Evolutionary conservation across 2,888 invertebrate species (phyloP), one percentile per base, ranked within the genome.

Genomic region (Aleiodes leptofemur): DNA sequence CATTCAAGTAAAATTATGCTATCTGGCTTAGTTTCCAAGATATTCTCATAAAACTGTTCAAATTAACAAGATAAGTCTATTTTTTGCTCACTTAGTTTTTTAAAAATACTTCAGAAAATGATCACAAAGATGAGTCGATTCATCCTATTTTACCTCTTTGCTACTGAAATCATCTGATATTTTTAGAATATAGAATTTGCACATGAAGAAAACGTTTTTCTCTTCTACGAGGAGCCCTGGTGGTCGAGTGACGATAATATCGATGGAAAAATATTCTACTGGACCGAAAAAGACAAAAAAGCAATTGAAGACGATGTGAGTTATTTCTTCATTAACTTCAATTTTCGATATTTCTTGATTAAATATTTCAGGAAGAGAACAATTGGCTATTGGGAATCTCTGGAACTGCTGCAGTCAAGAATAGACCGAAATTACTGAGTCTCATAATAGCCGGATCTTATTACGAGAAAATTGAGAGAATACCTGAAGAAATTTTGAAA

Each of bases 391-490:
- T 91, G 80, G 92, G 92, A 79, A 88, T 95, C 1, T 91, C 92
- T 79, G 93, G 93, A 51, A 93, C 94, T 84, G 92, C 92, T 83
- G 88, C 91, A 4, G 91, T 94, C 0, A 92, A 92, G 78, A 91
- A 92, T 78, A 92, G 93, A 82, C 92, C 93, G 0, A 91, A 90
- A 13, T 89, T 94, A 11, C 84, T 95, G n/a, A 90, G 92, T 50
- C 92, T 92, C 0, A 95, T 95, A 95, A 87, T 94, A 8, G 91
- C 92, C 66, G 94, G 94, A 4, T 87, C 90, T 55, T 91, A 92
- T 80, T 93, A 93, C 0, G 88, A 90, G 64, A 86, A 91, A 68
- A 92, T 94, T 90, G 95, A 95, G 87, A 87, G 84, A 0, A 82
- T 93, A 13, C 84, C 92, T 0, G 89, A 90, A 50, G 91, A 93